Conservation (phyloP, 2,888 invertebrate species). For the Trissolcus japonicus region DNA sequence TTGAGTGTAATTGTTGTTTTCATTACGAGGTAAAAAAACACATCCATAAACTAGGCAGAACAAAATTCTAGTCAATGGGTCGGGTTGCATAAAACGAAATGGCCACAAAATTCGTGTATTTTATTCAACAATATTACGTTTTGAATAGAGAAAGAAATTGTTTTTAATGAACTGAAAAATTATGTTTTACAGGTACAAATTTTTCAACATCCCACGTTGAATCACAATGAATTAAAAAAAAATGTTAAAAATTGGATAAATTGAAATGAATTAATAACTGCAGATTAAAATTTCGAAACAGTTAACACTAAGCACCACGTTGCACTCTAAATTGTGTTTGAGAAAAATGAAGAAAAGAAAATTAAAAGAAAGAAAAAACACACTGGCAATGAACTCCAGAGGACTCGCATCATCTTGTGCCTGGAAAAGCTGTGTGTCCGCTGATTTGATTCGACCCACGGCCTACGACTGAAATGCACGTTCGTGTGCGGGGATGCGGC, state of each 20-base stretch:
- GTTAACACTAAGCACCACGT: constrained; percentile 10
- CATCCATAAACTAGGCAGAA: too few relatives aligned
- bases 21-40: too few relatives aligned
- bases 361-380: constrained; percentile 2
- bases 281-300: neutral
- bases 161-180: too few relatives aligned
- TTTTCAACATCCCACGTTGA: too few relatives aligned
- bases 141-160: too few relatives aligned
- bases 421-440: constrained; percentile 21
- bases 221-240: too few relatives aligned
- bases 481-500: constrained; percentile 62
- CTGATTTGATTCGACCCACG: constrained; percentile 56
- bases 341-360: neutral
- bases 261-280: neutral
- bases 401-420: constrained; percentile 28
- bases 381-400: constrained; percentile 3
- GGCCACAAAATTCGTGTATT: too few relatives aligned
- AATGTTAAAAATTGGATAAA: neutral
- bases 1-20: too few relatives aligned
- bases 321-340: constrained; percentile 3
- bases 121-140: too few relatives aligned
- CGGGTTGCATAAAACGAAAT: too few relatives aligned
- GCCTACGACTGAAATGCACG: constrained; percentile 66
- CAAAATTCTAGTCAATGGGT: too few relatives aligned
- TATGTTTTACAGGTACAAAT: too few relatives aligned